Conservation (phyloP, 2,113 vertebrate species). For the Tamias sibiricus region DNA sequence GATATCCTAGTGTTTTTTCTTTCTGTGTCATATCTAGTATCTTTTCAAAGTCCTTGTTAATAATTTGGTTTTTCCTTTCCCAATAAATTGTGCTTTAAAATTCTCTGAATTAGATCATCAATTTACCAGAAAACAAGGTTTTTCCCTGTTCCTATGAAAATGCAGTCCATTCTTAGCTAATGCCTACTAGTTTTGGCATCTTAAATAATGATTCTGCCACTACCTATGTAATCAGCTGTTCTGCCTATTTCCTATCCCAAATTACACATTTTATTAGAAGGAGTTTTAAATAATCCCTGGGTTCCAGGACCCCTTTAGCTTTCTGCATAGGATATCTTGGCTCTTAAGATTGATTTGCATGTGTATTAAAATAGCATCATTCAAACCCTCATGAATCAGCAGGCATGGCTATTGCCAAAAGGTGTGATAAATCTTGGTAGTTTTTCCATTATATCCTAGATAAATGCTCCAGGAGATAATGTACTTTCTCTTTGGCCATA, state of each 20-base stretch:
- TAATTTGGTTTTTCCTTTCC: slow-evolving; percentile 30
- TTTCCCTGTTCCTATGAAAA: background rate
- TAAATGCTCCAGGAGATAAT: background rate
- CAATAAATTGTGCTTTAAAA: background rate
- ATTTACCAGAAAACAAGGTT: background rate
- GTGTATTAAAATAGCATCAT: background rate
- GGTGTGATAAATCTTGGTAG: background rate
- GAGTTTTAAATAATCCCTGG: background rate
- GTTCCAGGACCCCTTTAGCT: background rate
- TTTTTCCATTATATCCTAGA: background rate
- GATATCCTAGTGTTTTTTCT: background rate
- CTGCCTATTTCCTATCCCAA: background rate
- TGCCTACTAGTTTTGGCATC: background rate
- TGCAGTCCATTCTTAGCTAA: background rate
- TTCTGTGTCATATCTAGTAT: background rate
- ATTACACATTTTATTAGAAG: background rate
- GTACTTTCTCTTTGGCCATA: background rate
- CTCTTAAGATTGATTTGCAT: background rate
- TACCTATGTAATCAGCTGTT: background rate
- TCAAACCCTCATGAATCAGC: background rate
- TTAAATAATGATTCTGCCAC: background rate
- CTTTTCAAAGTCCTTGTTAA: background rate
- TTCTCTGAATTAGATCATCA: background rate
- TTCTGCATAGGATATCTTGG: background rate
- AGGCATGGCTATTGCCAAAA: background rate